phyloP scores from a whole-genome alignment of 2,888 invertebrate genomes.

The Papilio demoleus region DNA sequence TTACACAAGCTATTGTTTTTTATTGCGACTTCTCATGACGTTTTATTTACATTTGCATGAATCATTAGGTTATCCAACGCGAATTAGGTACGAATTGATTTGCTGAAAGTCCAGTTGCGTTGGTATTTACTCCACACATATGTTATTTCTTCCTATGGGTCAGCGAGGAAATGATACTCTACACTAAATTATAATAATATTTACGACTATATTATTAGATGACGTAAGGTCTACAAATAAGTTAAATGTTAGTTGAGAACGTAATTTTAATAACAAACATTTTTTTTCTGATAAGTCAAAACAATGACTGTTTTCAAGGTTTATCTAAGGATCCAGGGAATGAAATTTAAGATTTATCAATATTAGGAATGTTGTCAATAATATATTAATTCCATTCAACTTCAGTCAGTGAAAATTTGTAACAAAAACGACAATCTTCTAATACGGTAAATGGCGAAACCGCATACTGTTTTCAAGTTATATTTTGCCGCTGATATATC shows the following conservation, averaged over 20 bases:
- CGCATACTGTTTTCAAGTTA: not conserved
- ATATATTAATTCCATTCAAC: too few species aligned
- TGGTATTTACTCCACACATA: not conserved
- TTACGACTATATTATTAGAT: not conserved
- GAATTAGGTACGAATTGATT: not conserved
- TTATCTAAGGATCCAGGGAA: too few species aligned
- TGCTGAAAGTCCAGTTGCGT: not conserved
- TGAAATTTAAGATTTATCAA: too few species aligned
- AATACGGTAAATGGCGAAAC: constrained; percentile 3
- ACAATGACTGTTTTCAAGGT: too few species aligned
- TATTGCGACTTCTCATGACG: not conserved
- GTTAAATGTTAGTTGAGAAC: not conserved
- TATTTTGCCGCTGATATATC: not conserved
- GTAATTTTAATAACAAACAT: not conserved
- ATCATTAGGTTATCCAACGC: not conserved
- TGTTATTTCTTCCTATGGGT: constrained; percentile 3
- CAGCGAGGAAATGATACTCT: not conserved
- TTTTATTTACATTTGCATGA: not conserved
- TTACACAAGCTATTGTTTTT: too few species aligned
- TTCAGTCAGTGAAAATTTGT: not conserved
- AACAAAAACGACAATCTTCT: not conserved
- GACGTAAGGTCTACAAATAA: not conserved
- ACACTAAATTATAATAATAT: constrained; percentile 1
- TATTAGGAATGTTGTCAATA: too few species aligned
- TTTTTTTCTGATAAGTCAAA: too few species aligned